Conservation (phyloP, 2,113 vertebrate genomes). For the Salvator merianae region DNA sequence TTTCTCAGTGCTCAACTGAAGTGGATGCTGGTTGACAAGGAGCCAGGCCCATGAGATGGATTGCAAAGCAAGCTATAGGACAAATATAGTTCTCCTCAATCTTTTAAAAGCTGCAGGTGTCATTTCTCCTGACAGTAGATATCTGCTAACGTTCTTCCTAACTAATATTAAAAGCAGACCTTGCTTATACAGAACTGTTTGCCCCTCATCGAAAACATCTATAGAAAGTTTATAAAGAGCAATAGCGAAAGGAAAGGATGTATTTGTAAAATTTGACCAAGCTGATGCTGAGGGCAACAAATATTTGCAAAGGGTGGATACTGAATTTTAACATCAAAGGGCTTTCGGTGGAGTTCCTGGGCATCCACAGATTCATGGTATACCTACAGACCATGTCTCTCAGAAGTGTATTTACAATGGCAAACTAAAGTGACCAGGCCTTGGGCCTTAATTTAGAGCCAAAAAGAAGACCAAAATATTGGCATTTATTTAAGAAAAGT, state of each 20-base stretch:
- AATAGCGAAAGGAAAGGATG: neutral
- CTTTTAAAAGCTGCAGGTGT: neutral
- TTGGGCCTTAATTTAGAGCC: too few species aligned
- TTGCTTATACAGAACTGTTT: neutral
- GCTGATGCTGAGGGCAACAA: neutral
- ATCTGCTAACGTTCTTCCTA: neutral
- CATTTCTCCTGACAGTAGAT: neutral
- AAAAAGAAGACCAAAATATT: too few species aligned
- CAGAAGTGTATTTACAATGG: neutral
- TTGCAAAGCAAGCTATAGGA: neutral
- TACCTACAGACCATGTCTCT: neutral
- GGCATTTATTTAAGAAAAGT: too few species aligned
- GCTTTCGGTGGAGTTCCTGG: neutral
- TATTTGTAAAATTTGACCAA: neutral
- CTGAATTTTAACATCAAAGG: neutral
- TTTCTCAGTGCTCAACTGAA: conserved; percentile 3
- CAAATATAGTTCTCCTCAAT: neutral
- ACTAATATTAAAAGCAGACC: neutral
- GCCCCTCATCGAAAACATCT: neutral
- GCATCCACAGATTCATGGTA: neutral
- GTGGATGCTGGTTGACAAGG: neutral
- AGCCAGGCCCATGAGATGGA: neutral
- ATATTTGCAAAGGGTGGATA: neutral
- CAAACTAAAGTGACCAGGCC: too few species aligned
- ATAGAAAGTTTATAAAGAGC: neutral